Evolutionary conservation across 2,113 vertebrate species (phyloP), one percentile per base, ranked within the genome.

Genomic region (Sclerurus mexicanus): DNA sequence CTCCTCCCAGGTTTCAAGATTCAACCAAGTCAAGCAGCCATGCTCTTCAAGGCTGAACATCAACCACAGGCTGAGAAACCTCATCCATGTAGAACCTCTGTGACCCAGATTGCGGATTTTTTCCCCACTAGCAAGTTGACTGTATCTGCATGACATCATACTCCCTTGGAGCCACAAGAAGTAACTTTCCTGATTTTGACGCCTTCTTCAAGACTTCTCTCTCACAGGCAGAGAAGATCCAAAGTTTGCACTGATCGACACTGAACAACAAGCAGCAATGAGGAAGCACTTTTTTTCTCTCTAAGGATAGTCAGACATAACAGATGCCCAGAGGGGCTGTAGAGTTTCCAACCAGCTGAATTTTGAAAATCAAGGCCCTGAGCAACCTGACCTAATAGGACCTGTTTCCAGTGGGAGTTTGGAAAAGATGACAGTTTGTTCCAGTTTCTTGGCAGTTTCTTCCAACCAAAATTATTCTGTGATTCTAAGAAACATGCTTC

Each of bases 191-290:
- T 58, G 25, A 46, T 85, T 75, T 40, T 59, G 71, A 11, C 4
- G 37, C 28, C 47, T 75, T 74, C 64, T 78, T 40, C 24, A 72
- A 78, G 40, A 35, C 24, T 64, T 46, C 14, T 44, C 19, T 77
- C n/a, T 74, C 63, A 55, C 21, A 74, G 55, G 64, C 33, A 80
- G 52, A 73, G 71, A 83, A 52, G 37, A 90, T 49, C 42, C 28
- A 66, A 77, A 79, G 39, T 31, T 60, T 0, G 0, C 35, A 50
- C 17, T 33, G n/a, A 71, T 2, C 0, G 6, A 63, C 60, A 81
- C 52, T 1, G 7, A 74, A 55, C 19, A 81, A 39, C 10, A 87
- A 63, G 33, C 77, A 78, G 31, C 27, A 69, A 37, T 22, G 74
- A 37, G 23, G 46, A 77, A 58, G 31, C 12, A 37, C 5, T 53